phyloP scores from a whole-genome alignment of 2,888 invertebrate genomes.

The Leptinotarsa peninsularis region DNA sequence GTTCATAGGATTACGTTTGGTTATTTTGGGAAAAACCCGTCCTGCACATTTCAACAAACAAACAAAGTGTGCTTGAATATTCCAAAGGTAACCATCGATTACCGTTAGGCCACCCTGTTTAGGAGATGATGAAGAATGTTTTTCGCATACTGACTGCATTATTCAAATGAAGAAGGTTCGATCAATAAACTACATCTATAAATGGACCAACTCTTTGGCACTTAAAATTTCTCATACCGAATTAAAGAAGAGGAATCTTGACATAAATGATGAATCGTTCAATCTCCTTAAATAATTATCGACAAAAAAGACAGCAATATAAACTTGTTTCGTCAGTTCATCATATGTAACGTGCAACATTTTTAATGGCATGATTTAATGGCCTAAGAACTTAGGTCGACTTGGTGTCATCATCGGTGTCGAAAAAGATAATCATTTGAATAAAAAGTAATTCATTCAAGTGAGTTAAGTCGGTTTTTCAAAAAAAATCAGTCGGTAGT shows the following conservation, averaged over 20 bases:
- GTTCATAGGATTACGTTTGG: too few relatives aligned
- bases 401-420: background rate
- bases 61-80: too few relatives aligned
- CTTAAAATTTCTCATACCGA: slow-evolving; percentile 13
- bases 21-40: too few relatives aligned
- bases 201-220: slow-evolving; percentile 11
- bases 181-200: slow-evolving; percentile 1
- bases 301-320: slow-evolving; percentile 1
- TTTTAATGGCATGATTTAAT: slow-evolving; percentile 12
- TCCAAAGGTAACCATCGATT: too few relatives aligned
- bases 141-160: background rate
- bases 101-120: background rate
- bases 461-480: too few relatives aligned
- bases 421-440: background rate
- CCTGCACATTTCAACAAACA: too few relatives aligned
- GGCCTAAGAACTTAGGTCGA: background rate
- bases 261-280: slow-evolving; percentile 19
- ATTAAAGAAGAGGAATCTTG: slow-evolving; percentile 11
- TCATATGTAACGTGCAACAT: background rate
- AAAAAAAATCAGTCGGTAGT: too few relatives aligned
- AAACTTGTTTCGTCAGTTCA: slow-evolving; percentile 16
- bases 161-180: background rate
- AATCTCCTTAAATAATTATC: slow-evolving; percentile 13
- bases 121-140: background rate
- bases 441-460: too few relatives aligned